Base-by-base conservation (phyloP, 2,797 vertebrate species). In the Bryconaethiops microstoma region DNA sequence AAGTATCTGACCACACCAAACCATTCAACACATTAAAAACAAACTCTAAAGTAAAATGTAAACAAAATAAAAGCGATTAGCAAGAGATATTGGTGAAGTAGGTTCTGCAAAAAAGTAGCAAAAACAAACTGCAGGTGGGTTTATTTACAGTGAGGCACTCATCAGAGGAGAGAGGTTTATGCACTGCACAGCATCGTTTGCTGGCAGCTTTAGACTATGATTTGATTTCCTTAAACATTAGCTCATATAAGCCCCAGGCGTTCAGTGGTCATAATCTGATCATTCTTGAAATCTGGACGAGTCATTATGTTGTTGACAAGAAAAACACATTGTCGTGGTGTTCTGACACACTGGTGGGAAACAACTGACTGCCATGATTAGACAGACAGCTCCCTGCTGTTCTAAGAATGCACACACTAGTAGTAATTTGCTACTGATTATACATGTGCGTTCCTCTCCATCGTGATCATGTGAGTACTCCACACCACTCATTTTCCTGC, bases 381-480 rank as follows among this genome's bases (percentile, higher is more conserved):
- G 77, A 55, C 70, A 88, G 86, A 76, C 80, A 89, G 83, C 83
- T 88, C 86, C 90, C 90, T 86, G 90, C 90, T 91, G 91, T 86
- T 88, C 67, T 19, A 80, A 89, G 87, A 88, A 91, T 88, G 85
- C 83, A 70, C 87, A 82, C 87, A 85, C 88, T 63, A 74, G 19
- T 14, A 68, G 72, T 40, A 88, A 87, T 80, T 74, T 84, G 84
- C 79, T 63, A 23, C 83, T 87, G 87, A 93, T 92, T 92, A 88
- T 83, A 42, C 39, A 45, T 45, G 39, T 45, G 75, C 17, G 75
- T 69, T 54, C 42, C 40, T 69, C 50, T 78, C 71, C 70, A 68
- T 52, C n/a, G n/a, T 19, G 40, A 52, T 50, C 74, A 57, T 71
- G 78, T 81, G 74, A 89, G 87, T 72, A 25, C 83, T 84, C 84